Conservation (phyloP, 2,113 vertebrate genomes). For the Cynopterus brachyotis region DNA sequence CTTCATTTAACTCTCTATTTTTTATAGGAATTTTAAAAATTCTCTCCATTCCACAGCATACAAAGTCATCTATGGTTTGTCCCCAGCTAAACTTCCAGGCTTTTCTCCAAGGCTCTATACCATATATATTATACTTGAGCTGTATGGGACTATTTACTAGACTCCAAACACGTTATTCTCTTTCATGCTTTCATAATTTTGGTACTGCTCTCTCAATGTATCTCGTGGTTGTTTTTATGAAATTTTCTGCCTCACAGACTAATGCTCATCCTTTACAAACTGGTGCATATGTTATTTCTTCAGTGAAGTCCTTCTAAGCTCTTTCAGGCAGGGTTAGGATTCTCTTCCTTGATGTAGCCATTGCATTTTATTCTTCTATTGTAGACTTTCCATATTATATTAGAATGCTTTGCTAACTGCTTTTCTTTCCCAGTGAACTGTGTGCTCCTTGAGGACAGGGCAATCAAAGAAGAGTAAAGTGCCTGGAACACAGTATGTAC, state of each 20-base stretch:
- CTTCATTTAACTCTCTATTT: neutral
- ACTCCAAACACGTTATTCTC: neutral
- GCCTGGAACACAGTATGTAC: neutral
- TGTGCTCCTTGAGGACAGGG: neutral
- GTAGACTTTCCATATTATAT: neutral
- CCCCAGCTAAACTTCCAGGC: neutral
- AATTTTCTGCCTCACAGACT: neutral
- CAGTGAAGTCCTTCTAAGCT: neutral
- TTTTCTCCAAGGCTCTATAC: neutral
- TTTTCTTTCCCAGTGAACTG: neutral
- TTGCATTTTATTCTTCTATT: neutral
- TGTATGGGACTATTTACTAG: neutral
- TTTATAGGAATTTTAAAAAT: neutral
- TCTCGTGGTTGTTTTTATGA: neutral
- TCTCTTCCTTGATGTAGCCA: neutral
- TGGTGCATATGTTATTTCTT: neutral
- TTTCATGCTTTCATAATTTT: neutral
- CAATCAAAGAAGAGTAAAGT: neutral
- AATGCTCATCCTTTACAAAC: neutral
- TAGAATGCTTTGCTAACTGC: neutral
- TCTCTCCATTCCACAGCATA: neutral
- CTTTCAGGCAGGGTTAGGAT: neutral
- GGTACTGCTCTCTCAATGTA: neutral
- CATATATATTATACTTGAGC: neutral
- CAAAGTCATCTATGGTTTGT: neutral